Conservation (phyloP, 2,888 invertebrate species). For the Euplexia lucipara region DNA sequence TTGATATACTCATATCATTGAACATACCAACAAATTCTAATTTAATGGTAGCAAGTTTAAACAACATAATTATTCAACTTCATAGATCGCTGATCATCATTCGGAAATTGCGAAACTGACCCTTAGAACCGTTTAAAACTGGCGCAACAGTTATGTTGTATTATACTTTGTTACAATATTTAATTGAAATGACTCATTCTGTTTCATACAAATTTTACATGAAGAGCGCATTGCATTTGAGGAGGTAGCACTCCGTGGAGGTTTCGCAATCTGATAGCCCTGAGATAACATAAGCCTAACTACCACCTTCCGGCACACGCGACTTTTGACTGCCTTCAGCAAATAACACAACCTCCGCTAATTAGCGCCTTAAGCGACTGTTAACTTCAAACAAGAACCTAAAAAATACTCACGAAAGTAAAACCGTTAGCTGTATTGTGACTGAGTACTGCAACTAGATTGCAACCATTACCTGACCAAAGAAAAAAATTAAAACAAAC, state of each 20-base stretch:
- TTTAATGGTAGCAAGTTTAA: slow-evolving; percentile 34
- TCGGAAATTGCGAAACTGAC: slow-evolving; percentile 48
- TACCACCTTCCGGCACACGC: slow-evolving; percentile 83
- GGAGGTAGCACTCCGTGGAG: slow-evolving; percentile 68
- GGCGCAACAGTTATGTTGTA: slow-evolving; percentile 45
- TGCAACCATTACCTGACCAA: slow-evolving; percentile 76
- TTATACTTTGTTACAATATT: slow-evolving; percentile 49
- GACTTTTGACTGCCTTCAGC: slow-evolving; percentile 80
- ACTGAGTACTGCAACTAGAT: slow-evolving; percentile 67
- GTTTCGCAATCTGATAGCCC: slow-evolving; percentile 83
- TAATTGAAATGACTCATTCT: slow-evolving; percentile 60
- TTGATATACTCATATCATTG: not conserved
- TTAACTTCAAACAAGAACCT: slow-evolving; percentile 60
- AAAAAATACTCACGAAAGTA: slow-evolving; percentile 63
- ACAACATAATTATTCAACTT: slow-evolving; percentile 45
- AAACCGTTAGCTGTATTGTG: slow-evolving; percentile 68
- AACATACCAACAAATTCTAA: slow-evolving; percentile 10
- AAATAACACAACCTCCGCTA: slow-evolving; percentile 78
- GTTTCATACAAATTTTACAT: slow-evolving; percentile 48
- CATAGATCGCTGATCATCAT: slow-evolving; percentile 47
- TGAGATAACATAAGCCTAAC: slow-evolving; percentile 83
- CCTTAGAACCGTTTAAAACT: slow-evolving; percentile 51
- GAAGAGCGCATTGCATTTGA: slow-evolving; percentile 44
- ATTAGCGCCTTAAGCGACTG: slow-evolving; percentile 70
- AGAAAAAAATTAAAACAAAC: slow-evolving; percentile 78